Evolutionary conservation across 1,140 invertebrate genomes (phyloP), one percentile per base, ranked within the genome.

Genomic region (Rhagoletis pomonella): DNA sequence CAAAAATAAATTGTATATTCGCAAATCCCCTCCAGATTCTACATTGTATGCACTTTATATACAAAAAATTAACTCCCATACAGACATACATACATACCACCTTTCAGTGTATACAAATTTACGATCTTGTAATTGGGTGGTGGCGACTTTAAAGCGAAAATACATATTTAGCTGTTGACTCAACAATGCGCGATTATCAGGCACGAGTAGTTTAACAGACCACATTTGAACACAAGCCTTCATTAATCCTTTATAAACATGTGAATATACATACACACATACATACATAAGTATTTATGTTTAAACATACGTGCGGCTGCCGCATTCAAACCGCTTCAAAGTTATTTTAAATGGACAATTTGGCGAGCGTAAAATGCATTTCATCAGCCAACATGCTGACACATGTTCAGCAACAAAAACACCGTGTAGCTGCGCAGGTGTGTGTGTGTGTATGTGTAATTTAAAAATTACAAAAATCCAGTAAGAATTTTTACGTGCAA

Each of bases 401-500:
- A 29, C 44, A 81, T 81, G 73, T 9, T 55, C n/a, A 55, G 50
- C 17, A 81, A 10, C 2, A 81, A 29, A 0, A 29, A 29, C 29
- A 29, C 1, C 29, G 29, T 29, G 29, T 29, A 29, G 29, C 0
- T 29, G 1, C 1, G 44, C 9, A 9, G 17, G 14, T 19, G 12
- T 6, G 73, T 19, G 17, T 55, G 73, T 9, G n/a, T 55, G n/a
- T 2, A 19, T 19, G 17, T 55, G 47, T 77, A 7, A 19, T 4
- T 67, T 29, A 67, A 67, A 67, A 55, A 29, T 50, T 81, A 55
- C 73, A 81, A 81, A 81, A 58, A 81, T 81, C 1, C 44, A 29
- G 17, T 67, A 29, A 81, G 47, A 81, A 81, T 81, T 81, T 29
- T 81, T 81, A 29, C 47, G 73, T 50, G 73, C 47, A 55, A 47